Percentiles rank a stretch among this genome's conserved stretches.
Conservation (phyloP, 1,140 invertebrate genomes). For the Palaemon carinicauda region DNA sequence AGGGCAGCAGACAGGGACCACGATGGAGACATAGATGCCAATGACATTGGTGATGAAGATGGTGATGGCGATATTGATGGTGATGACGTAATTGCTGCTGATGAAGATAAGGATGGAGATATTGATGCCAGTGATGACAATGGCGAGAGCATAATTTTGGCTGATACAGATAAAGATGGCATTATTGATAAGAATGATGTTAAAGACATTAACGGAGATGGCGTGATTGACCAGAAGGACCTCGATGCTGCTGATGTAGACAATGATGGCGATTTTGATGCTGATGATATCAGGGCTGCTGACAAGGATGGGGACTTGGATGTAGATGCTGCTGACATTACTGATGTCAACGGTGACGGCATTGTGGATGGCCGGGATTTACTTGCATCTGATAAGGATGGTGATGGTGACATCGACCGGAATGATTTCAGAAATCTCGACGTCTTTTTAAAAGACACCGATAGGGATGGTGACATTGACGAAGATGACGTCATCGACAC, state of each 20-base stretch:
- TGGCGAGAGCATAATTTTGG: constrained; percentile 9
- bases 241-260: constrained; percentile 49
- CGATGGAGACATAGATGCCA: constrained; percentile 41
- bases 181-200: constrained; percentile 35
- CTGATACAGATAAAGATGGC: constrained; percentile 49
- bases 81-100: constrained; percentile 31
- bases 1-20: constrained; percentile 45
- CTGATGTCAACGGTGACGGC: constrained; percentile 46
- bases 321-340: constrained; percentile 46
- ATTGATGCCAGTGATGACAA: constrained; percentile 48
- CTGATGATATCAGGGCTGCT: constrained; percentile 29
- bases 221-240: constrained; percentile 41
- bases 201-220: constrained; percentile 37
- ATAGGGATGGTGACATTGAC: constrained; percentile 51
- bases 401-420: constrained; percentile 46
- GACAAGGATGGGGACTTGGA: constrained; percentile 49
- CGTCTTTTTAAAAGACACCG: constrained; percentile 54
- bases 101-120: constrained; percentile 55
- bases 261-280: constrained; percentile 54
- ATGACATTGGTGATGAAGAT: constrained; percentile 48
- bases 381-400: constrained; percentile 29
- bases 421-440: constrained; percentile 33
- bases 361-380: constrained; percentile 34
- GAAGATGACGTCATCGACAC: constrained; percentile 52
- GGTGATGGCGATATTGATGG: constrained; percentile 41